Conservation (phyloP, 2,888 invertebrate genomes). For the Melitaea athalia region DNA sequence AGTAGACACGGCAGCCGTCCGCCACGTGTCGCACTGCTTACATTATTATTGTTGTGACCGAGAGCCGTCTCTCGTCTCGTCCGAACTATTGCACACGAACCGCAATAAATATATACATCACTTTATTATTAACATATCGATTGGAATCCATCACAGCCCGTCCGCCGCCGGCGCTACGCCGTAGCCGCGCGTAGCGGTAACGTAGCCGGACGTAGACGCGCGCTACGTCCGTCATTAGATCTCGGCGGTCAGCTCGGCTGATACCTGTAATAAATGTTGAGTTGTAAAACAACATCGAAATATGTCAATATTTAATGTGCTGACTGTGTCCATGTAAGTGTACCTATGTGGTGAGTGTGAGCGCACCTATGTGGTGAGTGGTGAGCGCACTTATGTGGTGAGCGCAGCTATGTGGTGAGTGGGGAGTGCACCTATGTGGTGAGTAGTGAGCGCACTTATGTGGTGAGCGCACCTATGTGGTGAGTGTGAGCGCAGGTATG, state of each 20-base stretch:
- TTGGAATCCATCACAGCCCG: slow-evolving; percentile 14
- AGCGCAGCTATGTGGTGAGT: too few species aligned
- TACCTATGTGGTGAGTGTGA: slow-evolving; percentile 68
- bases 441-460: too few species aligned
- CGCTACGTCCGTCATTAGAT: slow-evolving; percentile 27
- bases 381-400: too few species aligned
- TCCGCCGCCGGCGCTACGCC: background rate
- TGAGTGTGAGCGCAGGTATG: too few species aligned
- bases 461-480: too few species aligned
- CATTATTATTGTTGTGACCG: slow-evolving; percentile 38
- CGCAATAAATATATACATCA: slow-evolving; percentile 62
- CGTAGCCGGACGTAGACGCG: slow-evolving; percentile 20
- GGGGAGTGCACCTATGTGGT: too few species aligned
- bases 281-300: too few species aligned
- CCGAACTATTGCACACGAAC: slow-evolving; percentile 65
- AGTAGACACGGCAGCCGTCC: slow-evolving; percentile 54
- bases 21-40: slow-evolving; percentile 51
- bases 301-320: background rate
- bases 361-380: too few species aligned
- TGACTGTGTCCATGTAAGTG: too few species aligned
- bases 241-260: slow-evolving; percentile 29
- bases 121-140: slow-evolving; percentile 45
- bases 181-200: background rate
- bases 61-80: slow-evolving; percentile 3
- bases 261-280: slow-evolving; percentile 15